These are phyloP conservation scores for Branchellion lobata DNA, from an alignment of 2,888 invertebrate species.

Conservation along the genomic window DNA sequence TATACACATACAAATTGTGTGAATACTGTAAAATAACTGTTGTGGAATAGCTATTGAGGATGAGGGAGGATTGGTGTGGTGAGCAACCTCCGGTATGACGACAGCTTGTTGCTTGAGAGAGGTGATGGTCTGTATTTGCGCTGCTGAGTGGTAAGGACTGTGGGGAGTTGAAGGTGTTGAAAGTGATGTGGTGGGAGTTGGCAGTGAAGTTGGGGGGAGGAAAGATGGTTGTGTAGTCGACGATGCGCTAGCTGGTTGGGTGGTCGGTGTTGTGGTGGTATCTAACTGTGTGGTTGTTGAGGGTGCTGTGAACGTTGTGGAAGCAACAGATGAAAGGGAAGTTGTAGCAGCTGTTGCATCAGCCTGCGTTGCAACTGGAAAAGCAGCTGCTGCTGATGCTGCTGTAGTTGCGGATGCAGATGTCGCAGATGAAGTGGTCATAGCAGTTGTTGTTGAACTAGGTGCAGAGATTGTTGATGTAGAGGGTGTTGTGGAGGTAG, in stretches of 20 bases:
- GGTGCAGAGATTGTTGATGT: neutral
- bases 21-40: too few relatives aligned
- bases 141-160: neutral
- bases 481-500: neutral
- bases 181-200: neutral
- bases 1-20: too few relatives aligned
- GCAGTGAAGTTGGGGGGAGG: neutral
- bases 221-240: neutral
- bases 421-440: neutral
- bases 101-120: conserved; percentile 10
- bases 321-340: neutral
- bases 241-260: neutral
- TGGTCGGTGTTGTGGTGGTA: neutral
- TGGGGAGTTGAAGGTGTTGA: neutral
- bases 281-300: neutral
- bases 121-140: conserved; percentile 16
- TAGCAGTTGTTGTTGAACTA: neutral
- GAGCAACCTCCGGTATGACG: conserved; percentile 17
- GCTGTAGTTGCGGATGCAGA: neutral
- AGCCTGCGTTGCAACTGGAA: neutral
- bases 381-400: neutral
- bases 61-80: too few relatives aligned
- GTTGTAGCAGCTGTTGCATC: neutral
- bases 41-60: too few relatives aligned
- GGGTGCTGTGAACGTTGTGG: neutral